These are phyloP conservation scores for Jacana jacana DNA, from an alignment of 2,113 vertebrate species.

Conservation along the genomic window DNA sequence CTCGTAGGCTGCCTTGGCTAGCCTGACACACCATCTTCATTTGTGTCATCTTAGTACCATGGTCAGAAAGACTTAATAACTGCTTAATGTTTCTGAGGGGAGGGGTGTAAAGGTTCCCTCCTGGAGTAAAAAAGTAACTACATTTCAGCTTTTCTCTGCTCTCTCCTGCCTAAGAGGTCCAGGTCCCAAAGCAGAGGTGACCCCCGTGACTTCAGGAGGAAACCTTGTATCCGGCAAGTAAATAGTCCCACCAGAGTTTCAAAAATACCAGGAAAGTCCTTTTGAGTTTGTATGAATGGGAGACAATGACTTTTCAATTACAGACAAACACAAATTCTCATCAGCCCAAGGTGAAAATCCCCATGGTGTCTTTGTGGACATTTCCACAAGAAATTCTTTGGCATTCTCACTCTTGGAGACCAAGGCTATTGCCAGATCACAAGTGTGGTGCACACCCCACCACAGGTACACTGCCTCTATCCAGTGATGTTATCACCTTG, in stretches of 20 bases:
- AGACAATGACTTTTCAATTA: background rate
- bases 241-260: background rate
- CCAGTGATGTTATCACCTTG: background rate
- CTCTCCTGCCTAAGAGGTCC: background rate
- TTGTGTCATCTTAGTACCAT: background rate
- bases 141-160: background rate
- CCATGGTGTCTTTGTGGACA: background rate
- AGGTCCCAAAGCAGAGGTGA: background rate
- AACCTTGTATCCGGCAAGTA: background rate
- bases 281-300: background rate
- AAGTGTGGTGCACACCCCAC: background rate
- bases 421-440: background rate
- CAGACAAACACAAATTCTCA: background rate
- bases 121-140: background rate
- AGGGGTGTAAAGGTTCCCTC: background rate
- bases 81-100: background rate
- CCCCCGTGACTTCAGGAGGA: too few relatives aligned
- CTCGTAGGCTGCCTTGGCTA: background rate
- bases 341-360: background rate
- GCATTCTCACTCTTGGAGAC: background rate
- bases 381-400: background rate
- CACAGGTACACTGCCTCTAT: background rate
- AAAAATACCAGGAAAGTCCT: background rate
- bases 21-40: background rate
- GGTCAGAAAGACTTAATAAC: background rate